A percentile compares a stretch with the other conserved stretches of the same genome.
These are phyloP conservation scores for Tyrannus savana DNA, from an alignment of 2,113 vertebrate species.

Conservation along the genomic window DNA sequence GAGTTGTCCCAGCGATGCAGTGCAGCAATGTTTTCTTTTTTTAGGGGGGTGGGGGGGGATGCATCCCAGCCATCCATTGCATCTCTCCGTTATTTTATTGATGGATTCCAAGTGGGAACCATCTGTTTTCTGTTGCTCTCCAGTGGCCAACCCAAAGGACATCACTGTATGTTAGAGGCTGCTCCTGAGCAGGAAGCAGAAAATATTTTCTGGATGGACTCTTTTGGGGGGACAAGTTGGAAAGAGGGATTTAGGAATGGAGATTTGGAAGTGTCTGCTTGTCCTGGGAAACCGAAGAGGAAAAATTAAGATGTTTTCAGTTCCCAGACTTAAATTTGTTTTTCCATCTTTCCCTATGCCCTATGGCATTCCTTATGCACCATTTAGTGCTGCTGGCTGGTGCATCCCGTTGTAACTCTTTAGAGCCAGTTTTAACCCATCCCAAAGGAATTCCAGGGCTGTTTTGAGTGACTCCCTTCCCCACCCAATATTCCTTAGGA, in stretches of 20 bases:
- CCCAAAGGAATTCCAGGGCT: background rate
- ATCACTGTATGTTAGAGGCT: background rate
- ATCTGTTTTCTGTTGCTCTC: background rate
- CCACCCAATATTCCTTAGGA: background rate
- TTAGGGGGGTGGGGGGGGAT: background rate
- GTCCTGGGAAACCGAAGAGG: background rate
- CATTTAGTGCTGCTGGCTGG: background rate
- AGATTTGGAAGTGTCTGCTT: background rate
- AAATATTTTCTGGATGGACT: background rate
- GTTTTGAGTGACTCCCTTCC: accelerated
- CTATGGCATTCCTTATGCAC: background rate
- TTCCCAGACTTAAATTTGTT: background rate
- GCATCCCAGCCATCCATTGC: background rate
- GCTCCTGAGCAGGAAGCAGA: background rate
- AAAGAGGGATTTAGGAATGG: background rate
- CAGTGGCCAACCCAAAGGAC: background rate
- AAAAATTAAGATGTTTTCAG: background rate
- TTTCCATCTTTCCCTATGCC: background rate
- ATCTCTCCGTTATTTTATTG: background rate
- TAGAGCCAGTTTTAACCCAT: background rate
- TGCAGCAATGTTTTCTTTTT: background rate
- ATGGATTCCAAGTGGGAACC: background rate
- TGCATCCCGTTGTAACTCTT: background rate
- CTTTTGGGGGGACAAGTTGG: background rate
- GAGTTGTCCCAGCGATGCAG: background rate